Evolutionary conservation across 2,113 vertebrate genomes (phyloP), one percentile per base, ranked within the genome.

Genomic region (Neotoma lepida): DNA sequence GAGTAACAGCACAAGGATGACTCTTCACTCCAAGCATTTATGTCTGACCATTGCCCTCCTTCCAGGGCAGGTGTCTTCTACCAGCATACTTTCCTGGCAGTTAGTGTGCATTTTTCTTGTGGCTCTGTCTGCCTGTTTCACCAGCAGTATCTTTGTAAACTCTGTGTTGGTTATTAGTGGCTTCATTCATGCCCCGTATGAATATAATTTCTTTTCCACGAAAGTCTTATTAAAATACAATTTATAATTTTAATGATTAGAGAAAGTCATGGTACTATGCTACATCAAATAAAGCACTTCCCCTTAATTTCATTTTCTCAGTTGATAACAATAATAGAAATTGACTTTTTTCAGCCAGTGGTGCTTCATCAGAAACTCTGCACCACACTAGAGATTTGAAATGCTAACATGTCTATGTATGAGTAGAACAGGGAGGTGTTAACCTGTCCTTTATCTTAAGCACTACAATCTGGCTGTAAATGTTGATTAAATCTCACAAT

Each of bases 151-250:
- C 74, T 84, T 93, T 66, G 56, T 81, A 39, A 51, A 61, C 41
- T 49, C 13, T 22, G 56, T 80, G 76, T 89, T 61, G 80, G n/a
- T 92, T 93, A 86, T 94, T 95, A 93, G 66, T 90, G 54, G 28
- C 91, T 78, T 77, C 33, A 24, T 73, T 77, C 6, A 2, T 89
- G n/a, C 56, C 30, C 85, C 41, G 92, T 96, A 68, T 89, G 84
- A 68, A 49, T 87, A 87, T 87, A 88, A 77, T 95, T 86, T 95
- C 41, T 90, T 82, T 70, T 28, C 66, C 85, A 81, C n/a, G 74
- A 0, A 85, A 61, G 80, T 94, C 63, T 90, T 95, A 94, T 94
- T 39, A 84, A 95, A 97, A 93, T 96, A 80, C 88, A 63, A 95
- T 88, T 73, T 85, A 95, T 66, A 63, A 30, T 88, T 88, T 88